A percentile compares a stretch with the other conserved stretches of the same genome.
These are phyloP conservation scores for Sylvilagus floridanus DNA, from an alignment of 2,797 vertebrate species.

Conservation along the genomic window DNA sequence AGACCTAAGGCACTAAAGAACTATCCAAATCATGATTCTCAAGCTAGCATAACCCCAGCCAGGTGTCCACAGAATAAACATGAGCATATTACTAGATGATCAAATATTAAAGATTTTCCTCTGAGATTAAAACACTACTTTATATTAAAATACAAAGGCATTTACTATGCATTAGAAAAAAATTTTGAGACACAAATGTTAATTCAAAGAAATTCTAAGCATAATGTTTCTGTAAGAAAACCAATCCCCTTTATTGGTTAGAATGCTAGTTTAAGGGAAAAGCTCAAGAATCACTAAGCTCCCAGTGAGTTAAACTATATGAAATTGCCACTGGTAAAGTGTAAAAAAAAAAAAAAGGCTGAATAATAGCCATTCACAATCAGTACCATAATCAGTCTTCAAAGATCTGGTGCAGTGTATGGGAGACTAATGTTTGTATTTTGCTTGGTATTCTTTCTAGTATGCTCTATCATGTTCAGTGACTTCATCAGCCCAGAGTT, in stretches of 20 bases:
- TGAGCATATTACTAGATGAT: not conserved
- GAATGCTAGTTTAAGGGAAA: conserved; percentile 22
- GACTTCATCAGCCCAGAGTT: conserved; percentile 15
- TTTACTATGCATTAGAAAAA: not conserved
- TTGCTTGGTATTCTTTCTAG: not conserved
- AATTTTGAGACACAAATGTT: not conserved
- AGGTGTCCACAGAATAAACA: not conserved
- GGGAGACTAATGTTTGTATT: not conserved
- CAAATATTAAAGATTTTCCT: conserved; percentile 29
- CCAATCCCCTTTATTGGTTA: not conserved
- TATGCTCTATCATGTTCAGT: not conserved
- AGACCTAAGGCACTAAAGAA: not conserved
- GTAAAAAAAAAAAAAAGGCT: not conserved
- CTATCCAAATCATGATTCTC: not conserved
- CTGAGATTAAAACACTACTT: not conserved
- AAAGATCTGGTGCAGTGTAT: not conserved
- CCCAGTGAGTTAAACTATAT: not conserved
- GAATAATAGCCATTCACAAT: not conserved
- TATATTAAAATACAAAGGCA: conserved; percentile 22
- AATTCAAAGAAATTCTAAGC: not conserved
- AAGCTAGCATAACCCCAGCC: not conserved
- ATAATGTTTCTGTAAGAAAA: conserved; percentile 1
- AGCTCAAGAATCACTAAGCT: not conserved
- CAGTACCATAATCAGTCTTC: conserved; percentile 1
- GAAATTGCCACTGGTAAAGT: not conserved